A percentile compares a stretch with the other conserved stretches of the same genome.
Evolutionary conservation across 2,797 vertebrate species (phyloP).

Genomic region (Botia almorhae): DNA sequence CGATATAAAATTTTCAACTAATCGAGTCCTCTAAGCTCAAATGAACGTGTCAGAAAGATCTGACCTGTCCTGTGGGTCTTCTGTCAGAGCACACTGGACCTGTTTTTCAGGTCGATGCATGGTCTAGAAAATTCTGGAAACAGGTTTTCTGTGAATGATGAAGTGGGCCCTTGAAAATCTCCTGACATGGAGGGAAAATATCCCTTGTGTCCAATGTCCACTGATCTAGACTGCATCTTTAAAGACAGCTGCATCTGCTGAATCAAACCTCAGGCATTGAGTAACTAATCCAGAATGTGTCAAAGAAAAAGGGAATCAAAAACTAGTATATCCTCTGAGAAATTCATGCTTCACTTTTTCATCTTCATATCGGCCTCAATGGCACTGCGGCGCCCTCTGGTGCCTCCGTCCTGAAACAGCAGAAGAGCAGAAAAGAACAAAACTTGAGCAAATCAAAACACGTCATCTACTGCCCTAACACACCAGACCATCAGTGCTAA

Average conservation of each 20-base stretch:
- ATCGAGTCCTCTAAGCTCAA: neutral
- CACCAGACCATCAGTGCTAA: conserved; percentile 41
- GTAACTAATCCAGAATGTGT: conserved; percentile 16
- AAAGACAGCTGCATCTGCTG: conserved; percentile 4
- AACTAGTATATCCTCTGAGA: neutral
- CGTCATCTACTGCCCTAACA: conserved; percentile 21
- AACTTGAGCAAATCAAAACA: neutral
- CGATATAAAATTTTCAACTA: conserved; percentile 25
- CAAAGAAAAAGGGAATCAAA: conserved; percentile 20
- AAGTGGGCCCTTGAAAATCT: conserved; percentile 1
- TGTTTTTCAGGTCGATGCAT: neutral
- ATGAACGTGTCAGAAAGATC: conserved; percentile 12
- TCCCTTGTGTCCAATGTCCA: neutral
- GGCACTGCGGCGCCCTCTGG: conserved; percentile 96
- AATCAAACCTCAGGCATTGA: conserved; percentile 11
- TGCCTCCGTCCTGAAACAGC: conserved; percentile 90
- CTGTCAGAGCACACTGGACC: neutral
- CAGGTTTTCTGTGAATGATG: neutral
- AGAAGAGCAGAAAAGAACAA: conserved; percentile 43
- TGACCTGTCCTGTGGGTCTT: conserved; percentile 12
- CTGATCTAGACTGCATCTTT: neutral
- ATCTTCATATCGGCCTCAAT: conserved; percentile 99
- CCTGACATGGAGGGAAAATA: neutral
- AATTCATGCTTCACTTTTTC: conserved; percentile 85
- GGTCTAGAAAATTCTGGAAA: neutral